Percentiles rank a stretch among this genome's conserved stretches.
Conservation (phyloP, 2,888 invertebrate genomes). For the Sesia bembeciformis region DNA sequence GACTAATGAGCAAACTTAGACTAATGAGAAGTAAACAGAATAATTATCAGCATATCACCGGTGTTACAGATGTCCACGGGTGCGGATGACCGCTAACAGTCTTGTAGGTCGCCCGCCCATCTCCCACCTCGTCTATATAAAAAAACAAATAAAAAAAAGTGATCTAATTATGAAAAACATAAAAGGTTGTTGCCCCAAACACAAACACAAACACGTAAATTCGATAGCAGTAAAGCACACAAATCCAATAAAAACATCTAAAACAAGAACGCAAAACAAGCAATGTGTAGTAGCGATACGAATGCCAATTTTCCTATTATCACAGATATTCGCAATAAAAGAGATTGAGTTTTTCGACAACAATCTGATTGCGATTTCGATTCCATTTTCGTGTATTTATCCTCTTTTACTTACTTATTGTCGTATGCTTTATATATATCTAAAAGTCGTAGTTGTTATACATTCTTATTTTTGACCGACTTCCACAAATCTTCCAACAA, state of each 20-base stretch:
- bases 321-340: constrained; percentile 11
- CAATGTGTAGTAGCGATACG: constrained; percentile 1
- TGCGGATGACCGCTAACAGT: too few species aligned
- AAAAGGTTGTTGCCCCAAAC: not conserved
- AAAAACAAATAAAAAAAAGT: too few species aligned
- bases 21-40: too few species aligned
- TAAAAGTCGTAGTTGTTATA: too few species aligned
- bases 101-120: too few species aligned
- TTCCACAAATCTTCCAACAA: too few species aligned
- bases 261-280: not conserved
- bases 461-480: too few species aligned
- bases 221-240: not conserved
- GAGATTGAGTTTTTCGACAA: constrained; percentile 14
- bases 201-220: not conserved
- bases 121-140: too few species aligned
- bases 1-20: too few species aligned
- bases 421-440: not conserved
- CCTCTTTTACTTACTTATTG: not conserved
- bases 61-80: too few species aligned
- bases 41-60: not conserved
- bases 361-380: constrained; percentile 10
- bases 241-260: not conserved
- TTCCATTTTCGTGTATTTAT: not conserved
- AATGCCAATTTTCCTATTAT: constrained; percentile 2
- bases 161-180: not conserved